Conservation (phyloP, 2,113 vertebrate genomes). For the Mixornis gularis region DNA sequence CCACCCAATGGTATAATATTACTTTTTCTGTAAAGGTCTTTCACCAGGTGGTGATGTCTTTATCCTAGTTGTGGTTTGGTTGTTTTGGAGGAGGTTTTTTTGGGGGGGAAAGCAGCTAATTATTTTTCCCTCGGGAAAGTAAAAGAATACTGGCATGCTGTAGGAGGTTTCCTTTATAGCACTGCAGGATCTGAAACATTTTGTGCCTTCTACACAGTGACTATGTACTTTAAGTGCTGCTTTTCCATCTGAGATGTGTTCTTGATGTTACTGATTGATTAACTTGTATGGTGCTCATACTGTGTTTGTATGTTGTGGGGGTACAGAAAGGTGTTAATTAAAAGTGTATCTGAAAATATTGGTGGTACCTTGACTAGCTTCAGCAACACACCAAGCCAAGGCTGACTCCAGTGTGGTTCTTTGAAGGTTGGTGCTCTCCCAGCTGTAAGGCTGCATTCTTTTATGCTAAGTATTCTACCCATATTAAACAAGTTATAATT, state of each 20-base stretch:
- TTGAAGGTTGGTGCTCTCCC: too few relatives aligned
- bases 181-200: not conserved
- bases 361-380: not conserved
- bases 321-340: not conserved
- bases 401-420: too few relatives aligned
- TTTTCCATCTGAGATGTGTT: not conserved
- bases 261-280: not conserved
- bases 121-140: not conserved
- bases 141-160: not conserved
- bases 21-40: not conserved
- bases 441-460: not conserved
- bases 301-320: not conserved
- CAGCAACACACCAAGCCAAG: not conserved
- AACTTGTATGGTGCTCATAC: not conserved
- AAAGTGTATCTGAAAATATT: not conserved
- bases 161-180: not conserved
- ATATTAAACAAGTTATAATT: not conserved
- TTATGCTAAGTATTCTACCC: not conserved
- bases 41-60: not conserved
- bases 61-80: not conserved
- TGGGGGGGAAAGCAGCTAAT: accelerated
- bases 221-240: not conserved
- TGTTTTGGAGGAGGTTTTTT: not conserved
- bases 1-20: not conserved
- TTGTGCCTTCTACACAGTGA: not conserved